Percentiles rank a stretch among this genome's conserved stretches.
Evolutionary conservation across 2,113 vertebrate species (phyloP).

Genomic region (Opisthocomus hoazin): DNA sequence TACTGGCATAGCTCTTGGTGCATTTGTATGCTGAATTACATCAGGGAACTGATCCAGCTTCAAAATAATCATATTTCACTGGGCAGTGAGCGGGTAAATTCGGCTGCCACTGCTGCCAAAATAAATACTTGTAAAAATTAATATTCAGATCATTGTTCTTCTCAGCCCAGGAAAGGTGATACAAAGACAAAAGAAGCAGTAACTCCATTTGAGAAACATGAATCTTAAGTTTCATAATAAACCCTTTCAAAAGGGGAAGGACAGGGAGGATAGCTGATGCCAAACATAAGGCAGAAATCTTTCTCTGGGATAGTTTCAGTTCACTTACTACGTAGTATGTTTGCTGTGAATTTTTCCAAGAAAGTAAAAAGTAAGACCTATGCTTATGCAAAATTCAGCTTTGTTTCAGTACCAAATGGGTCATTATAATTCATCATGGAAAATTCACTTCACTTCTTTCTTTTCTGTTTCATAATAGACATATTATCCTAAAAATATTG

Average conservation of each 20-base stretch:
- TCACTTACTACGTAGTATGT: background rate
- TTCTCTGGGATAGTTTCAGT: background rate
- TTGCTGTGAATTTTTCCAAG: background rate
- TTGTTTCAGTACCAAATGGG: background rate
- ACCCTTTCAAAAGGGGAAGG: background rate
- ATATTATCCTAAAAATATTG: background rate
- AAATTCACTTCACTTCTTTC: background rate
- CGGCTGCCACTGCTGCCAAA: background rate
- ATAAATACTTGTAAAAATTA: background rate
- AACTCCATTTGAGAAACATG: background rate
- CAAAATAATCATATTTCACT: background rate
- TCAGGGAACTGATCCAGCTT: background rate
- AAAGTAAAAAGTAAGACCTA: background rate
- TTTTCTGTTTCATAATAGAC: background rate
- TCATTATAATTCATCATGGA: background rate
- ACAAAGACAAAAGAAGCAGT: background rate
- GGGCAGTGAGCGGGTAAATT: background rate
- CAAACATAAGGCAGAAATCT: background rate
- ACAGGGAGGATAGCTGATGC: background rate
- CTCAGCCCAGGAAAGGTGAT: background rate
- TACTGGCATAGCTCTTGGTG: background rate
- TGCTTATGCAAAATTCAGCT: background rate
- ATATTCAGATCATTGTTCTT: background rate
- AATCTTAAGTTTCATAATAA: background rate
- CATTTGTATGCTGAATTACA: background rate